Evolutionary conservation across 2,888 invertebrate genomes (phyloP), one percentile per base, ranked within the genome.

Genomic region (Clunio marinus): DNA sequence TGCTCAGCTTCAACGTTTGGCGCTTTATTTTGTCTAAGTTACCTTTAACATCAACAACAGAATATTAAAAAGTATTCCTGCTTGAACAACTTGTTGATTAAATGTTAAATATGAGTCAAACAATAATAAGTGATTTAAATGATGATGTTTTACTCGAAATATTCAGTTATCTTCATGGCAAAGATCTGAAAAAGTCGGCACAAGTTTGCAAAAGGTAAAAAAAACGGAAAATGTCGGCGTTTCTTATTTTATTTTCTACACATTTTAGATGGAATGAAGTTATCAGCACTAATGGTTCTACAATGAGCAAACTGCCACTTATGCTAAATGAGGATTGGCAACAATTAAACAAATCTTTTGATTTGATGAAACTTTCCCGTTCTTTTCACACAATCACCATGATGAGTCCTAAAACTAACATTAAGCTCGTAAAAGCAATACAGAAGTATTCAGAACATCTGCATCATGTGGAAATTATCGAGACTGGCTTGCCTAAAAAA

Each of bases 271-370:
- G 28, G 32, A 17, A 51, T 10, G 27, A 7, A 22, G 32, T 66
- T 5, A 66, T 66, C n/a, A 15, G 66, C 2, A 8, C 32, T 1
- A 22, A 17, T 1, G 22, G 20, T 0, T 10, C 27, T 8, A 55
- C 66, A 51, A 66, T 66, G 66, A n/a, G 27, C 10, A 51, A 51
- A n/a, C 66, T 66, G 13, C 41, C 59, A 20, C 35, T 59, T 1
- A 20, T 32, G 1, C 8, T 59, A 28, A 17, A 20, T 7, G 20
- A n/a, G 2, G 7, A 13, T 15, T 35, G 59, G 32, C 5, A 35
- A 17, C 4, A 25, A 25, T 17, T n/a, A 27, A 10, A n/a, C n/a
- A n/a, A n/a, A n/a, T n/a, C n/a, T n/a, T n/a, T n/a, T n/a, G n/a
- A n/a, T n/a, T n/a, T n/a, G n/a, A n/a, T n/a, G 8, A 25, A 3